phyloP scores from a whole-genome alignment of 1,140 invertebrate species.

The Andricus grossulariae region DNA sequence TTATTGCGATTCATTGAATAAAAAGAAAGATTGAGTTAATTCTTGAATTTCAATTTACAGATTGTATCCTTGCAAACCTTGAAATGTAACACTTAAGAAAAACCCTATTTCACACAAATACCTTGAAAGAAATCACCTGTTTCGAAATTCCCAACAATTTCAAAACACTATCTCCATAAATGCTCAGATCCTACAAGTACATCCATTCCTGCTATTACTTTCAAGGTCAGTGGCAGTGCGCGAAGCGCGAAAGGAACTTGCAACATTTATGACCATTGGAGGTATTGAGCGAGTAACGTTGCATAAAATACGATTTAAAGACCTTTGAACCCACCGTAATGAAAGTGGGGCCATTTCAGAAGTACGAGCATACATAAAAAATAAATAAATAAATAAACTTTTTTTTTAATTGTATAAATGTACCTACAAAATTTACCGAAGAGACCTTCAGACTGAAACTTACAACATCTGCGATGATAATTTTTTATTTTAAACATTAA shows the following conservation, averaged over 20 bases:
- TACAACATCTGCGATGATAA: not conserved
- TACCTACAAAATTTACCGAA: not conserved
- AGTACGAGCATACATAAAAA: not conserved
- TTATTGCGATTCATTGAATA: too few species aligned
- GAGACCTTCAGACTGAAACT: conserved; percentile 10
- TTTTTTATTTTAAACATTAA: too few species aligned
- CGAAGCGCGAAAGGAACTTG: conserved; percentile 21
- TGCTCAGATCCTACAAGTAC: conserved; percentile 16
- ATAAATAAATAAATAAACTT: not conserved
- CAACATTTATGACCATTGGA: conserved; percentile 59
- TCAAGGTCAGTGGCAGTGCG: conserved; percentile 18
- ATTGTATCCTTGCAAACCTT: too few species aligned
- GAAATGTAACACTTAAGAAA: too few species aligned
- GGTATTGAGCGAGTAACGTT: conserved; percentile 58
- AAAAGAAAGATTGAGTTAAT: too few species aligned
- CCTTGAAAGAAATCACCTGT: not conserved
- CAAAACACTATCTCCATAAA: too few species aligned
- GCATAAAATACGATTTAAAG: conserved; percentile 66
- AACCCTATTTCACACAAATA: too few species aligned
- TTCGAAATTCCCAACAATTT: not conserved
- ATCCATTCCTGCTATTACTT: conserved; percentile 10
- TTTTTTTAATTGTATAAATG: not conserved
- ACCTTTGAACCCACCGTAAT: conserved; percentile 56
- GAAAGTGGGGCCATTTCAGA: conserved; percentile 4
- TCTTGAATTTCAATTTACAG: too few species aligned